Evolutionary conservation across 1,140 invertebrate species (phyloP).

Genomic region (Helicoverpa armigera): DNA sequence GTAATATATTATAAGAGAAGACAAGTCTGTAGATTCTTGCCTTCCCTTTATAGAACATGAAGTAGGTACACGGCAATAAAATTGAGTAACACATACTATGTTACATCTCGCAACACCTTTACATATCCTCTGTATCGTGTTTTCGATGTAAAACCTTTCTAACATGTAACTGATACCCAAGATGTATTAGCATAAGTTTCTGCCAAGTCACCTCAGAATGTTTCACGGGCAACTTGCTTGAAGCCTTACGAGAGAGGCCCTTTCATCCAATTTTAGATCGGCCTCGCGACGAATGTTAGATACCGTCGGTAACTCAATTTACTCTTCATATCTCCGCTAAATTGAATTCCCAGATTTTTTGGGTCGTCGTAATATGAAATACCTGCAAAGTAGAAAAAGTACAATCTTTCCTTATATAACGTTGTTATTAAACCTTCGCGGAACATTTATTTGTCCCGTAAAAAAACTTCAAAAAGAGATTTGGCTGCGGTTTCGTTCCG

Average conservation of each 20-base stretch:
- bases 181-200: neutral
- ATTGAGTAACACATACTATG: too few relatives aligned
- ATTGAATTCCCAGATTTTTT: constrained; percentile 24
- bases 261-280: constrained; percentile 27
- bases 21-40: too few relatives aligned
- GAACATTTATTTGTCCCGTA: neutral
- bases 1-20: too few relatives aligned
- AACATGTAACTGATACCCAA: neutral
- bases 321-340: constrained; percentile 15
- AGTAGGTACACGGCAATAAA: too few relatives aligned
- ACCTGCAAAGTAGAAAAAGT: too few relatives aligned
- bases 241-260: constrained; percentile 21
- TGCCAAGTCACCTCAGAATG: neutral
- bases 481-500: constrained; percentile 20
- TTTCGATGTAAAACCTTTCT: too few relatives aligned
- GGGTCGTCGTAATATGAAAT: constrained; percentile 8
- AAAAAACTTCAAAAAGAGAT: constrained; percentile 25
- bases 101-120: too few relatives aligned
- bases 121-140: too few relatives aligned
- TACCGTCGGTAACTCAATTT: constrained; percentile 28
- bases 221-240: neutral
- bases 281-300: constrained; percentile 20
- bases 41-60: too few relatives aligned
- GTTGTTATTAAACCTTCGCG: neutral
- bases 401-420: too few relatives aligned